Evolutionary conservation across 2,888 invertebrate genomes (phyloP).

Genomic region (Trachelus troglodyta): DNA sequence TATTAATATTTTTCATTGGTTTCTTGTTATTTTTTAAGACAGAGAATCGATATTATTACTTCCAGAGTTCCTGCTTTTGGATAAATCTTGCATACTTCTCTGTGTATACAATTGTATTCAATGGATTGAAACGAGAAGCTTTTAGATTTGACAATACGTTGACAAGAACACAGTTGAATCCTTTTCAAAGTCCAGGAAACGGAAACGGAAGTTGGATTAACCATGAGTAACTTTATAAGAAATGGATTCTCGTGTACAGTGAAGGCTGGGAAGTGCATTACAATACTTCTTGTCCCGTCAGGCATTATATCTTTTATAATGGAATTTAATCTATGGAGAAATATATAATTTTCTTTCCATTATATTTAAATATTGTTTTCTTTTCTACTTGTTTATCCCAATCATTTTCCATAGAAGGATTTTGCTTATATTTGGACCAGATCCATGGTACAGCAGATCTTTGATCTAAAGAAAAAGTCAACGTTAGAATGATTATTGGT

Average conservation of each 20-base stretch:
- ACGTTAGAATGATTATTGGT: not conserved
- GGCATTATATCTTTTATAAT: slow-evolving; percentile 41
- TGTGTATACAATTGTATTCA: slow-evolving; percentile 59
- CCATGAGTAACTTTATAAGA: slow-evolving; percentile 50
- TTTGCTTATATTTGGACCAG: slow-evolving; percentile 55
- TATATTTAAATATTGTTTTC: slow-evolving; percentile 17
- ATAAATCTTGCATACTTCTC: slow-evolving; percentile 49
- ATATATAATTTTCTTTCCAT: not conserved
- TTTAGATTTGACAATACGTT: slow-evolving; percentile 35
- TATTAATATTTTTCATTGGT: not conserved
- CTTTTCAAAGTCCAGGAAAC: slow-evolving; percentile 51
- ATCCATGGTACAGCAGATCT: slow-evolving; percentile 52
- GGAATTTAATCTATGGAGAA: slow-evolving; percentile 51
- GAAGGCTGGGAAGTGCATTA: slow-evolving; percentile 53
- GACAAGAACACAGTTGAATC: slow-evolving; percentile 58
- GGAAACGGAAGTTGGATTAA: slow-evolving; percentile 51
- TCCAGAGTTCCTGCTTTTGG: slow-evolving; percentile 49
- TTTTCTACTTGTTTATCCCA: slow-evolving; percentile 59
- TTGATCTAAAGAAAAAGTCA: slow-evolving; percentile 51
- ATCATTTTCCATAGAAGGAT: slow-evolving; percentile 62
- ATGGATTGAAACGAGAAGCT: slow-evolving; percentile 49
- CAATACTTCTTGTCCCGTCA: slow-evolving; percentile 40
- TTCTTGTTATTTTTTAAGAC: not conserved
- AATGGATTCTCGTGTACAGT: slow-evolving; percentile 45
- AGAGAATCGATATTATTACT: slow-evolving; percentile 32